Conservation (phyloP, 2,113 vertebrate species). For the Apodemus sylvaticus region DNA sequence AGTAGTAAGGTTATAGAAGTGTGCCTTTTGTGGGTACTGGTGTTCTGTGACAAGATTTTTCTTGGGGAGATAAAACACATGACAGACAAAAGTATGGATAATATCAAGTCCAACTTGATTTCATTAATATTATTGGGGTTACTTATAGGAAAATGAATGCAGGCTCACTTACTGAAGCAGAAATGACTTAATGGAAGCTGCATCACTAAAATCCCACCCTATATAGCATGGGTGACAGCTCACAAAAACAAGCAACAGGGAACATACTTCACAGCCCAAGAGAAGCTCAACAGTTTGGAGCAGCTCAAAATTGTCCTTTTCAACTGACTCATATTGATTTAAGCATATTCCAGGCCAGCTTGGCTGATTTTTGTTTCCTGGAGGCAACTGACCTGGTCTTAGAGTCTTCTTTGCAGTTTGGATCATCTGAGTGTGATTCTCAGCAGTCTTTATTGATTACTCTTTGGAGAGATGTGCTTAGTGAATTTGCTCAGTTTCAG, state of each 20-base stretch:
- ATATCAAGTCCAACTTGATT: neutral
- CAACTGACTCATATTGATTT: neutral
- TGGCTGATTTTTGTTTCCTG: neutral
- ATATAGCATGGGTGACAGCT: neutral
- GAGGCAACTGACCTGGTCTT: neutral
- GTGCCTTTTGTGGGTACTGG: neutral
- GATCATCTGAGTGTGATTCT: neutral
- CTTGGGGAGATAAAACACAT: neutral
- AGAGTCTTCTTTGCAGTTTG: neutral
- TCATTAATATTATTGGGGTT: neutral
- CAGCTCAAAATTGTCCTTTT: neutral
- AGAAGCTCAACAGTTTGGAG: neutral
- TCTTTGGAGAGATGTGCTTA: neutral
- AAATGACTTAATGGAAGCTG: neutral
- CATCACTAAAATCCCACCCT: neutral
- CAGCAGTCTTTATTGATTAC: neutral
- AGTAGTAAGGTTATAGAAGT: neutral
- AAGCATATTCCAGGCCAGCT: neutral
- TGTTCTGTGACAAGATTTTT: neutral
- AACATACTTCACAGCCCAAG: neutral
- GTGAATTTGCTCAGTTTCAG: neutral
- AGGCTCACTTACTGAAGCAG: neutral
- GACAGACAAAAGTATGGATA: neutral
- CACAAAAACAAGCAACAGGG: neutral
- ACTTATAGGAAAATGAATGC: neutral